A percentile compares a stretch with the other conserved stretches of the same genome.
phyloP scores from a whole-genome alignment of 2,888 invertebrate genomes.

The Agriopis aurantiaria region DNA sequence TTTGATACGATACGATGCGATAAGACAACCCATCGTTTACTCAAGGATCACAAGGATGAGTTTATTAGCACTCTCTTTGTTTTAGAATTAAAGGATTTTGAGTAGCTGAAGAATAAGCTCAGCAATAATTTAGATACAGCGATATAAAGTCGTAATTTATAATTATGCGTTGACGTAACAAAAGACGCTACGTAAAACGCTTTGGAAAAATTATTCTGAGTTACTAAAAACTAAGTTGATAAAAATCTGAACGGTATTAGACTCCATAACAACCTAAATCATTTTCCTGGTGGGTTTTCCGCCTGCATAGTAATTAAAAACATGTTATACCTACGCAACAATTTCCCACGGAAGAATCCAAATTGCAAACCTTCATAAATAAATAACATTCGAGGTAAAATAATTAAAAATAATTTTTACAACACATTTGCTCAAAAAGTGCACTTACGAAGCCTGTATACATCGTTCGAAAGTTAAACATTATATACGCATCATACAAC shows the following conservation, averaged over 20 bases:
- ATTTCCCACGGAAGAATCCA: no score
- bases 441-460: no score
- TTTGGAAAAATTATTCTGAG: neutral
- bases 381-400: no score
- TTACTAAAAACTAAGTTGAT: neutral
- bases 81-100: slow-evolving; percentile 18
- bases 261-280: neutral
- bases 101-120: slow-evolving; percentile 25
- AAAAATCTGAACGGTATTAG: neutral
- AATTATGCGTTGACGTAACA: neutral
- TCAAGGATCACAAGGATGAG: neutral
- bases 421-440: no score
- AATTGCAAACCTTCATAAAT: no score
- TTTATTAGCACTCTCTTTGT: slow-evolving; percentile 17
- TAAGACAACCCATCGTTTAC: slow-evolving; percentile 9
- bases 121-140: neutral
- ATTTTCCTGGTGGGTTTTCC: neutral
- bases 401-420: no score
- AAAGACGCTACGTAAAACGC: neutral
- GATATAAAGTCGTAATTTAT: slow-evolving; percentile 18
- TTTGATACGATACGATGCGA: neutral
- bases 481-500: no score
- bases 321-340: no score
- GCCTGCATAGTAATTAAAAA: neutral
- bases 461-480: no score